These are phyloP conservation scores for Sebastes jordani DNA, from an alignment of 2,797 vertebrate genomes.

Conservation along the genomic window DNA sequence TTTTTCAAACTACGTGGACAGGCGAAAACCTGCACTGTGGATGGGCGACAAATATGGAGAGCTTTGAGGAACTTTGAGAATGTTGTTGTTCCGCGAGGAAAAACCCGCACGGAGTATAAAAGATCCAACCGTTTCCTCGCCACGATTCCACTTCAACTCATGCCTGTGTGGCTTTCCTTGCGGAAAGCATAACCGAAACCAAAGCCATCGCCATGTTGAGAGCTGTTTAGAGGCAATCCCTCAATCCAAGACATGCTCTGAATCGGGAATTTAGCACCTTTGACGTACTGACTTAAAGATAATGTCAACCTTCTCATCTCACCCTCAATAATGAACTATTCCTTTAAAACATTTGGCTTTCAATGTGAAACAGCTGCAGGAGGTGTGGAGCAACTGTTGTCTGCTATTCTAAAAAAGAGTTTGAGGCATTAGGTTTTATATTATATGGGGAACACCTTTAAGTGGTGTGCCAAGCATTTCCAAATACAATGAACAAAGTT, in stretches of 20 bases:
- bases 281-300: too few relatives aligned
- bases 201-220: neutral
- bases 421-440: neutral
- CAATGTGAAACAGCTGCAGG: too few relatives aligned
- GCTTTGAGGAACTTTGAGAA: too few relatives aligned
- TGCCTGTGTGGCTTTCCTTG: fast-evolving
- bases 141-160: too few relatives aligned
- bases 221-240: fast-evolving
- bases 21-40: too few relatives aligned
- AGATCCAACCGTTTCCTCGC: too few relatives aligned
- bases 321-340: neutral
- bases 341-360: neutral
- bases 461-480: neutral
- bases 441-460: neutral
- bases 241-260: neutral
- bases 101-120: too few relatives aligned
- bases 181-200: too few relatives aligned
- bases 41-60: too few relatives aligned
- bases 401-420: neutral
- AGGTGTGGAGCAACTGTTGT: neutral
- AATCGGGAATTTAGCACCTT: neutral
- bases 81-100: too few relatives aligned
- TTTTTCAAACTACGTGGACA: too few relatives aligned
- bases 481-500: neutral
- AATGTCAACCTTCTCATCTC: neutral